Conservation (phyloP, 2,888 invertebrate species). For the Erynnis tages region DNA sequence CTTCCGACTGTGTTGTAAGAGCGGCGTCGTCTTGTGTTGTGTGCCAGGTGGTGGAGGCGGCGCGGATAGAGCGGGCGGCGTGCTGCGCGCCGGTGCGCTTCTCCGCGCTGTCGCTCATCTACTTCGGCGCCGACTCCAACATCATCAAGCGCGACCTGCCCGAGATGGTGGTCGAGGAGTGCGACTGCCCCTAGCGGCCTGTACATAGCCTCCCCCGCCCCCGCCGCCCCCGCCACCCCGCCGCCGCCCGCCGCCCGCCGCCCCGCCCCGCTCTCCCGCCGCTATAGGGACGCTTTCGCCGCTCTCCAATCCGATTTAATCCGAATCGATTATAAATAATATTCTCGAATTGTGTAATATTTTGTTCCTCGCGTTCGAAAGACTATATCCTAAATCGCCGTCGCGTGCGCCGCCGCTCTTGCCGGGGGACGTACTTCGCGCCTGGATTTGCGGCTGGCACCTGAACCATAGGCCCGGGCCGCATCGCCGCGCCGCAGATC, state of each 20-base stretch:
- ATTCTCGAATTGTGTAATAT: slow-evolving; percentile 80
- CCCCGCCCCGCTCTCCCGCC: slow-evolving; percentile 51
- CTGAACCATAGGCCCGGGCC: slow-evolving; percentile 79
- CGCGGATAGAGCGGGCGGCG: slow-evolving; percentile 92
- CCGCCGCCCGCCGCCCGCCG: slow-evolving; percentile 42
- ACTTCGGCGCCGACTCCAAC: slow-evolving; percentile 93
- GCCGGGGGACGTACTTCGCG: slow-evolving; percentile 25
- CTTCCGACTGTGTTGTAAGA: too few relatives aligned
- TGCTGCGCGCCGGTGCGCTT: slow-evolving; percentile 96
- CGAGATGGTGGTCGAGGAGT: slow-evolving; percentile 98
- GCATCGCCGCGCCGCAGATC: slow-evolving; percentile 80
- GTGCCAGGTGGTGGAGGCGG: slow-evolving; percentile 94
- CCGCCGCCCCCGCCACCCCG: slow-evolving; percentile 33
- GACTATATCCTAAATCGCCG: slow-evolving; percentile 75
- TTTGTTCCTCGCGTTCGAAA: slow-evolving; percentile 82
- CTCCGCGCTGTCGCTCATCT: slow-evolving; percentile 95
- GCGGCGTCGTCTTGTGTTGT: too few relatives aligned
- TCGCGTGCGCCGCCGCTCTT: slow-evolving; percentile 27
- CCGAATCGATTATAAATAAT: slow-evolving; percentile 79
- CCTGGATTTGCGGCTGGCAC: slow-evolving; percentile 28
- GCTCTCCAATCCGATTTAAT: slow-evolving; percentile 72
- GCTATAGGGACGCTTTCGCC: slow-evolving; percentile 62
- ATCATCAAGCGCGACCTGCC: slow-evolving; percentile 96
- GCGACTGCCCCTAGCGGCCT: slow-evolving; percentile 91
- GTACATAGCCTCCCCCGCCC: slow-evolving; percentile 56